A percentile compares a stretch with the other conserved stretches of the same genome.
Evolutionary conservation across 2,113 vertebrate species (phyloP).

Genomic region (Lamprologus speciosus): DNA sequence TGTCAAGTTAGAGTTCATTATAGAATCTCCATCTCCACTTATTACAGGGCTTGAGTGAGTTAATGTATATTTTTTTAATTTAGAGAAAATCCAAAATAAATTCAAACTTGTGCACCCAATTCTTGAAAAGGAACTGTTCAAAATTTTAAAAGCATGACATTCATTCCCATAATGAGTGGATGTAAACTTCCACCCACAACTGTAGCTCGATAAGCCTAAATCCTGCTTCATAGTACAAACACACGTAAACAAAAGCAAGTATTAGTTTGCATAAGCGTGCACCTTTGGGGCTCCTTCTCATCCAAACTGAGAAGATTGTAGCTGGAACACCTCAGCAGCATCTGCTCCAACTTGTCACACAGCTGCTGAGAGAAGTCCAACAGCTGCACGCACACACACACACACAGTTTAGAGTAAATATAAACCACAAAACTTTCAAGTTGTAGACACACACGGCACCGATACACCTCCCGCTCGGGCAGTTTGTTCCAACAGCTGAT

Average conservation of each 20-base stretch:
- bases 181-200: neutral
- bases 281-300: slow-evolving; percentile 73
- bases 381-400: slow-evolving; percentile 52
- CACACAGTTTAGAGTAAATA: neutral
- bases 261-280: neutral
- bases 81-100: neutral
- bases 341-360: slow-evolving; percentile 72
- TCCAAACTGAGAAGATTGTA: slow-evolving; percentile 68
- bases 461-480: neutral
- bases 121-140: neutral
- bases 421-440: neutral
- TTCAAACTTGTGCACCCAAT: neutral
- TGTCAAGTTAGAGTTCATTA: neutral
- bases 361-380: slow-evolving; percentile 79
- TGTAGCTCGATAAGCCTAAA: neutral
- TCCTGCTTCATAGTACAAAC: neutral
- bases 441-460: neutral
- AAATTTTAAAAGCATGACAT: neutral
- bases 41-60: neutral
- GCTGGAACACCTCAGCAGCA: slow-evolving; percentile 71
- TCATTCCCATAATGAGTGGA: neutral
- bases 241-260: neutral
- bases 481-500: neutral
- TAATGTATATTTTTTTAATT: neutral
- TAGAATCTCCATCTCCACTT: neutral